Evolutionary conservation across 2,113 vertebrate species (phyloP), one percentile per base, ranked within the genome.

Genomic region (Ameiurus melas): DNA sequence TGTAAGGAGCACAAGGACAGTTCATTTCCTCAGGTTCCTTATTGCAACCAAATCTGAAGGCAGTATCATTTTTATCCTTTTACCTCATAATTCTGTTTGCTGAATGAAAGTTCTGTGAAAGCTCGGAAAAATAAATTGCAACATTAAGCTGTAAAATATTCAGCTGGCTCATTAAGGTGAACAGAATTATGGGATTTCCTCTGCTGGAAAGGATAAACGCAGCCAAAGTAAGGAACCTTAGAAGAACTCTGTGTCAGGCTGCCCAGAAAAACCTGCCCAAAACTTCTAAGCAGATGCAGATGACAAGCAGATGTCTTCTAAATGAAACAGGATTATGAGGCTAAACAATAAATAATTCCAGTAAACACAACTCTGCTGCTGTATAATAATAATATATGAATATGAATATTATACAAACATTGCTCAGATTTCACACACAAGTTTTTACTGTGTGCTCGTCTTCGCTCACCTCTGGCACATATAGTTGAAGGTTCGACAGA

Each of bases 401-500:
- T 57, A 55, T 33, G 79, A 19, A 13, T 58, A 36, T 36, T 58
- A 22, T 58, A 58, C 19, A 81, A 13, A 81, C 9, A 58, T 79
- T 33, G 36, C 20, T 36, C n/a, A 22, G 17, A 22, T 81, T 58
- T 58, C 30, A 58, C 58, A 4, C 47, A 30, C 77, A 80, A 30
- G 30, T 83, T 39, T 83, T 39, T 33, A 30, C 75, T 47, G 68
- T 84, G 68, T 60, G 30, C 9, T 47, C 20, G 33, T 51, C 51
- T 27, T 78, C 33, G 19, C 83, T 95, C 92, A 99, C 98, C 98
- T 94, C 98, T 98, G 91, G 97, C 97, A 92, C 98, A 99, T 91
- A 99, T 99, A 60, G 97, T 98, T 36, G 98, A 99, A 4, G 98
- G 98, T 53, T 99, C 97, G 0, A 97, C 98, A 0, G 98, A 97